phyloP scores from a whole-genome alignment of 2,797 vertebrate genomes.

The Muscicapa striata region DNA sequence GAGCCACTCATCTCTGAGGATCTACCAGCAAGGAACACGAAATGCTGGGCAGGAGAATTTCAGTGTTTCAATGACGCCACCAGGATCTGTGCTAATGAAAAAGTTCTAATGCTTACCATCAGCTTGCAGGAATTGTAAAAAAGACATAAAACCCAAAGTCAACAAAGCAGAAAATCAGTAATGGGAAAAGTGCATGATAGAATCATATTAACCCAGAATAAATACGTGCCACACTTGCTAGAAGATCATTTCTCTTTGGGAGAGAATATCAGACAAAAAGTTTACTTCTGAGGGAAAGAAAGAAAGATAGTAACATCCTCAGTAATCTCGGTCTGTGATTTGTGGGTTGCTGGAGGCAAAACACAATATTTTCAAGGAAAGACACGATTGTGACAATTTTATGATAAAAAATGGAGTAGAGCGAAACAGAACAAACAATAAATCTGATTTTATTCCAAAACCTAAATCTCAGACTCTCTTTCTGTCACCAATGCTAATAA shows the following conservation, averaged over 20 bases:
- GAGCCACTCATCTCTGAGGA: not conserved
- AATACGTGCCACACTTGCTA: not conserved
- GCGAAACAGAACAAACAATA: not conserved
- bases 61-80: not conserved
- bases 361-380: slow-evolving; percentile 38
- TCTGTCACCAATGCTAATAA: not conserved
- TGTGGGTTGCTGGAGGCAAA: slow-evolving; percentile 34
- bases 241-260: not conserved
- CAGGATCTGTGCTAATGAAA: not conserved
- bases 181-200: not conserved
- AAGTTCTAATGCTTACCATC: not conserved
- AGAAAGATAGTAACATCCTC: not conserved
- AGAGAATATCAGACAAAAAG: not conserved
- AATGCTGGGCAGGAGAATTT: not conserved
- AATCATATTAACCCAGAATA: not conserved
- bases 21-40: not conserved
- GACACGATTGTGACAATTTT: slow-evolving; percentile 17
- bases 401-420: slow-evolving; percentile 22
- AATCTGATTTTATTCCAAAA: not conserved
- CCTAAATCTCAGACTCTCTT: not conserved
- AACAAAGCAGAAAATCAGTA: not conserved
- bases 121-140: not conserved
- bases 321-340: slow-evolving; percentile 1
- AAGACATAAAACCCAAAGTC: not conserved
- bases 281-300: not conserved